Percentiles rank a stretch among this genome's conserved stretches.
Evolutionary conservation across 2,113 vertebrate genomes (phyloP).

Genomic region (Aptenodytes patagonicus): DNA sequence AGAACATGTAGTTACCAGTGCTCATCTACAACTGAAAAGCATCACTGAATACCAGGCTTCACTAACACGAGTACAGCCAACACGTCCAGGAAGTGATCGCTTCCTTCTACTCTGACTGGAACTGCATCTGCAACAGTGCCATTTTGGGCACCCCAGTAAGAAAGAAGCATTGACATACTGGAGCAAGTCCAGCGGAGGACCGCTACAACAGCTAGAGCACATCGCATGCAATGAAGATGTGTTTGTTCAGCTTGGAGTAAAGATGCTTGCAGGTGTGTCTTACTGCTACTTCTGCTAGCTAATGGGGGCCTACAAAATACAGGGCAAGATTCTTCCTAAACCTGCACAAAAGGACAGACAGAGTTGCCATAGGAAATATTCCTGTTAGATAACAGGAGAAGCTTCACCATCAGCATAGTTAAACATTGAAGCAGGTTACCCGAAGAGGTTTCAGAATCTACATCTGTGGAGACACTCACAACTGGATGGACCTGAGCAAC

Average conservation of each 20-base stretch:
- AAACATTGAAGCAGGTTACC: not conserved
- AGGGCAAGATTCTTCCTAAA: not conserved
- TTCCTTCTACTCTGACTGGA: not conserved
- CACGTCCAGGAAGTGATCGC: rapidly evolving
- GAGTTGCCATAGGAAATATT: not conserved
- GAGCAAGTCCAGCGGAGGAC: not conserved
- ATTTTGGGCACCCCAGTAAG: not conserved
- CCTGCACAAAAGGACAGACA: not conserved
- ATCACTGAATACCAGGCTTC: not conserved
- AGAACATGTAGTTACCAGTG: not conserved
- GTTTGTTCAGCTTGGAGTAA: not conserved
- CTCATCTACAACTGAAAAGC: not conserved
- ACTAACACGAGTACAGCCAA: not conserved
- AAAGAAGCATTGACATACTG: not conserved
- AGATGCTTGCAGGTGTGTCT: not conserved
- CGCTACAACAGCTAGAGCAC: not conserved
- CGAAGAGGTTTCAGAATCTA: not conserved
- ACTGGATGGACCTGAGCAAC: not conserved
- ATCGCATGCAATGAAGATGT: not conserved
- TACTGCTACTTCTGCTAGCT: not conserved
- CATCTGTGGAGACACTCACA: not conserved
- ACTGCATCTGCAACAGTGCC: not conserved
- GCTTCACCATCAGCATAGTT: not conserved
- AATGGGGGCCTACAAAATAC: not conserved
- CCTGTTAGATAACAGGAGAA: not conserved